phyloP scores from a whole-genome alignment of 2,888 invertebrate species.

The Campopleginae sp. region DNA sequence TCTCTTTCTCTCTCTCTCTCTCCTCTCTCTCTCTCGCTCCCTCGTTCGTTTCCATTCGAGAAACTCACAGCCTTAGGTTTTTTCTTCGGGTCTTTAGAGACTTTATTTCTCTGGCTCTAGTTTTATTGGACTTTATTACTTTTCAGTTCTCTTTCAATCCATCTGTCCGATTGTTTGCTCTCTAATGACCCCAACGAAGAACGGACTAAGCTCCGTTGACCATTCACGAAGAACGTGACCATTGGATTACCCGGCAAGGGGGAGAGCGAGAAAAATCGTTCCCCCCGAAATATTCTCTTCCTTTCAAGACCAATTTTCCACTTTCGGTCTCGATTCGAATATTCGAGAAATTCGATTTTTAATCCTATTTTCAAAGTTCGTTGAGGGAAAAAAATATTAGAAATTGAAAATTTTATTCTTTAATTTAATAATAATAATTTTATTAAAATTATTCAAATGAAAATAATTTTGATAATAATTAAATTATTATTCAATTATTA shows the following conservation, averaged over 20 bases:
- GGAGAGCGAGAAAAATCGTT: too few relatives aligned
- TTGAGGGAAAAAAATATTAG: too few relatives aligned
- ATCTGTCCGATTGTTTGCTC: slow-evolving; percentile 25
- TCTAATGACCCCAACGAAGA: slow-evolving; percentile 10
- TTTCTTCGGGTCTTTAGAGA: not conserved
- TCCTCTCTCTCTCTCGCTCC: not conserved
- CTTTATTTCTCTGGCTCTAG: not conserved
- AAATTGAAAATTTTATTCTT: too few relatives aligned
- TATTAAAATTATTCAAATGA: too few relatives aligned
- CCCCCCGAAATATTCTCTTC: not conserved
- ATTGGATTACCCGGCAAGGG: not conserved
- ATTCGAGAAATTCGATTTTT: too few relatives aligned
- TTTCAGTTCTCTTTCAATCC: not conserved
- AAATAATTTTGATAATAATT: too few relatives aligned
- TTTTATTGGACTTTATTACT: not conserved
- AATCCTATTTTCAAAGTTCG: too few relatives aligned
- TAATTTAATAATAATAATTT: too few relatives aligned
- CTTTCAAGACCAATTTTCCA: not conserved
- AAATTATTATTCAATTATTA: too few relatives aligned
- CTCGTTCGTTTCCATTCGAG: not conserved
- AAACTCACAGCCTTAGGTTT: not conserved
- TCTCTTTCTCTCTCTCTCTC: slow-evolving; percentile 48
- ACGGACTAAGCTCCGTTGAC: slow-evolving; percentile 22
- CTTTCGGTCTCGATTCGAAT: too few relatives aligned
- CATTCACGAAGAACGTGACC: not conserved